Percentiles rank a stretch among this genome's conserved stretches.
These are phyloP conservation scores for Dicrostonyx torquatus DNA, from an alignment of 2,797 vertebrate genomes.

Conservation along the genomic window DNA sequence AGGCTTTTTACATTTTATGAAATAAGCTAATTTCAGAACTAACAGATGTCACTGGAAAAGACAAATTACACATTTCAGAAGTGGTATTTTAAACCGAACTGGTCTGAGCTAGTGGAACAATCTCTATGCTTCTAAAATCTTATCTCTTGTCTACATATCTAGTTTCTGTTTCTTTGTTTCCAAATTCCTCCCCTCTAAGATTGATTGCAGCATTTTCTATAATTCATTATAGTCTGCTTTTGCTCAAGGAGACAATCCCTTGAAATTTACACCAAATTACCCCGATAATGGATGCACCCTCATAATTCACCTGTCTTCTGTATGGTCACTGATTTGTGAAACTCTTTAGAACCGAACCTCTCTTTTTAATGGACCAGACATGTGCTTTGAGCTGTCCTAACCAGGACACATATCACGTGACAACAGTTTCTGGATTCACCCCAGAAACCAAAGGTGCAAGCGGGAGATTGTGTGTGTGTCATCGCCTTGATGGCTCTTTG, in stretches of 20 bases:
- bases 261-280: conserved; percentile 17
- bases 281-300: background rate
- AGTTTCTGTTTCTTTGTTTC: conserved; percentile 7
- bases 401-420: background rate
- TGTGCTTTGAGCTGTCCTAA: background rate
- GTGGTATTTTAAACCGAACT: background rate
- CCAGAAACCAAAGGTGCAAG: conserved; percentile 63
- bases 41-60: background rate
- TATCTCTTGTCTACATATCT: background rate
- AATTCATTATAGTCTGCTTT: conserved; percentile 35
- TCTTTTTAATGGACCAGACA: background rate
- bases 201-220: background rate
- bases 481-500: background rate
- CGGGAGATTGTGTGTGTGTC: conserved; percentile 40
- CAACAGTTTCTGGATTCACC: conserved; percentile 38
- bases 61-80: background rate
- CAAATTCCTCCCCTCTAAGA: background rate
- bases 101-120: background rate
- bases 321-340: background rate
- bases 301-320: background rate
- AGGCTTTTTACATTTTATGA: conserved; percentile 36
- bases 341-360: background rate
- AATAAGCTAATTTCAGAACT: conserved; percentile 46
- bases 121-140: background rate
- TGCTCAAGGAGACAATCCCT: background rate